Base-by-base conservation (phyloP, 1,140 invertebrate genomes). In the Diabrotica undecimpunctata region DNA sequence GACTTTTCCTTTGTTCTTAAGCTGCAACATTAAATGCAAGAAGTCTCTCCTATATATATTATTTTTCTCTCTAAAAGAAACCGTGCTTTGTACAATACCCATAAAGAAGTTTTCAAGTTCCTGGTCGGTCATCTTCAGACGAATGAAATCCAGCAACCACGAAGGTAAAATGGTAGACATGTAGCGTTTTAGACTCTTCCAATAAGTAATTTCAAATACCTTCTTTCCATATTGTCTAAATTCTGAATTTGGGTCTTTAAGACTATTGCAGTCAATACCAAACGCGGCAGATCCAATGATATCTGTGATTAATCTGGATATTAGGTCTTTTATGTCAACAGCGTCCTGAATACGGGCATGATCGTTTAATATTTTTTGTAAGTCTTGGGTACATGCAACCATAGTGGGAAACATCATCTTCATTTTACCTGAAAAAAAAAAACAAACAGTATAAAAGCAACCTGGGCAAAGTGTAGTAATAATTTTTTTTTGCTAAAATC, bases 211-310 rank as follows among this genome's bases (percentile, higher is more conserved):
- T 52, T 41, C 35, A 41, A 72, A 72, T 10, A 81, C 66, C 63
- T 69, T 71, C 64, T 69, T 73, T 4, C 81, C 83, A 68, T 81
- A 75, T 71, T 77, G 75, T 76, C 70, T 55, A 35, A 68, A 71
- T 12, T 61, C 50, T 9, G 79, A 81, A 46, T 84, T 74, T 36
- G 82, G 80, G 66, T 85, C 76, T 46, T 76, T 71, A 11, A 87
- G 65, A 11, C 81, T 76, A 60, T 84, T 81, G 67, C 79, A 80
- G 58, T 86, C 75, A 9, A 87, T 74, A 4, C 85, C 86, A 74
- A 87, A 87, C 7, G 82, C 84, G 59, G 81, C 83, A 0, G 80
- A 81, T 2, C 82, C 84, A 4, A 25, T 25, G 25, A 25, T 25
- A 25, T 25, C 25, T 25, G 25, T 25, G 25, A 4, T 25, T 2